Conservation (phyloP, 1,140 invertebrate species). For the Musca vetustissima region DNA sequence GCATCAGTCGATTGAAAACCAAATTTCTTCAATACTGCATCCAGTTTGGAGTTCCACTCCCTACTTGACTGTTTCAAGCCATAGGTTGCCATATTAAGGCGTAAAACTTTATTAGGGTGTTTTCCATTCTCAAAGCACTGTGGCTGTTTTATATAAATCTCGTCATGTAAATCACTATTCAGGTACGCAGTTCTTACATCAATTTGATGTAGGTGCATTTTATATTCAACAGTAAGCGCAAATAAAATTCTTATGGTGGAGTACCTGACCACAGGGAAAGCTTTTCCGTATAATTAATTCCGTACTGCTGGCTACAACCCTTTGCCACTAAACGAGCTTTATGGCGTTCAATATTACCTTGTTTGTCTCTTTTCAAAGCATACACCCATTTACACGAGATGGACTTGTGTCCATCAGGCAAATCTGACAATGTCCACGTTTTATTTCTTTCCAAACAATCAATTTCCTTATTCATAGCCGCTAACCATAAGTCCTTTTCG, state of each 20-base stretch:
- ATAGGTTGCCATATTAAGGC: conserved; percentile 41
- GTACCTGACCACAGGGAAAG: conserved; percentile 27
- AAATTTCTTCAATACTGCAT: conserved; percentile 17
- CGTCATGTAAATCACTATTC: conserved; percentile 54
- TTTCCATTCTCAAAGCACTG: conserved; percentile 21
- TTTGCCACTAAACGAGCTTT: conserved; percentile 47
- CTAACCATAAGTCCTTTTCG: conserved; percentile 9
- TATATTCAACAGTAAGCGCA: conserved; percentile 33
- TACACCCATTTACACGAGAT: conserved; percentile 56
- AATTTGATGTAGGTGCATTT: conserved; percentile 37
- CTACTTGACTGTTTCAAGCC: conserved; percentile 44
- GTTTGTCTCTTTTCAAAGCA: conserved; percentile 44
- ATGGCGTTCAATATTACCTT: conserved; percentile 39
- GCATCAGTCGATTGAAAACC: background rate
- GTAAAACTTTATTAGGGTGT: conserved; percentile 34
- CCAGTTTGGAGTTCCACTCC: conserved; percentile 41
- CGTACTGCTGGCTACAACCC: conserved; percentile 36
- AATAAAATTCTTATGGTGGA: conserved; percentile 31
- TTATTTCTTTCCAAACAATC: conserved; percentile 41
- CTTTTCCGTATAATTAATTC: conserved; percentile 28
- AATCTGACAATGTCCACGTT: conserved; percentile 41
- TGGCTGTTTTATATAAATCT: conserved; percentile 31
- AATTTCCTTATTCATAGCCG: conserved; percentile 1
- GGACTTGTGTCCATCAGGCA: conserved; percentile 33
- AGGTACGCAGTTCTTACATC: conserved; percentile 56